A percentile compares a stretch with the other conserved stretches of the same genome.
Conservation (phyloP, 2,888 invertebrate species). For the Peribatodes rhomboidaria region DNA sequence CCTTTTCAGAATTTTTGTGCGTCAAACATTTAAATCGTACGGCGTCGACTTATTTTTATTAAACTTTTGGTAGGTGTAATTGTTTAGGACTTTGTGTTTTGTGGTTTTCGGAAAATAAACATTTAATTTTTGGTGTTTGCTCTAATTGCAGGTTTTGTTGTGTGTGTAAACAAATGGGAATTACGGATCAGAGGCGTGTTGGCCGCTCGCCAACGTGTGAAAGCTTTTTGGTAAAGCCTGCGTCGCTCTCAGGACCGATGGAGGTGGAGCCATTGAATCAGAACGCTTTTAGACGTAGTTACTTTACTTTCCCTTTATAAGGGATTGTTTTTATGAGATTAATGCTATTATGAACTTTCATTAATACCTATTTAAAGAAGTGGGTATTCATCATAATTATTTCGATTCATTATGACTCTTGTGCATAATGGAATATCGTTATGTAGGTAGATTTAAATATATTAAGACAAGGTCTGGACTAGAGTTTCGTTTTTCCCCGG, state of each 20-base stretch:
- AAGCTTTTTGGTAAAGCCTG: constrained; percentile 45
- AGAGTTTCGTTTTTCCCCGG: no score
- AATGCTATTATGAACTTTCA: no score
- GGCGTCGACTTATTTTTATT: constrained; percentile 29
- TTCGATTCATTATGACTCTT: no score
- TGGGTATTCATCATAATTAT: no score
- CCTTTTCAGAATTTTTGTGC: constrained; percentile 27
- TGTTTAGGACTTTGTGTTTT: constrained; percentile 27
- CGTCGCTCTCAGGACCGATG: constrained; percentile 24
- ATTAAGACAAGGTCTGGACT: no score
- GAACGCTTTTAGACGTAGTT: constrained; percentile 11
- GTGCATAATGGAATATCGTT: no score
- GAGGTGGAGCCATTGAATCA: constrained; percentile 12
- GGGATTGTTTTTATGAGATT: no score
- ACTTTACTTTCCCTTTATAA: no score
- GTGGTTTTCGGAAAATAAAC: constrained; percentile 47
- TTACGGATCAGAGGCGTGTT: constrained; percentile 49
- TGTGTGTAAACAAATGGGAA: constrained; percentile 55
- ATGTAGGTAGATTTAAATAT: no score
- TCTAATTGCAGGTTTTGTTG: constrained; percentile 56
- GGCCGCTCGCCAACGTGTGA: constrained; percentile 40
- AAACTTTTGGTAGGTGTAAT: constrained; percentile 35
- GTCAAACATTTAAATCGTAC: constrained; percentile 25
- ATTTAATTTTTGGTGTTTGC: constrained; percentile 53
- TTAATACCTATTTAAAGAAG: no score